These are phyloP conservation scores for Eubasilissa regina DNA, from an alignment of 1,140 invertebrate genomes.

Conservation along the genomic window DNA sequence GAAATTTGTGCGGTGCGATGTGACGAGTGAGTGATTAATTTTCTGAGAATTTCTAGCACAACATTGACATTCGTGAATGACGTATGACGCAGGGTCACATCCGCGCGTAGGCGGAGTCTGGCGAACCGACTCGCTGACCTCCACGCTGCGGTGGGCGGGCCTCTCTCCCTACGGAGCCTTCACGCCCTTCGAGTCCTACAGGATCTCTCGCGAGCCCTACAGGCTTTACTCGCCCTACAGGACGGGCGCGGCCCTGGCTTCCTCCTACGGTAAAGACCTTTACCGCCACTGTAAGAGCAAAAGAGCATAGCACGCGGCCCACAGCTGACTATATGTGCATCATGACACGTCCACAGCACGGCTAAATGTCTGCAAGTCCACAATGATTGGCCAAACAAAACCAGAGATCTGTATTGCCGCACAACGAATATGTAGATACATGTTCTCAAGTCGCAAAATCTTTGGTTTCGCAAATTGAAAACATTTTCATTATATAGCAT, in stretches of 20 bases:
- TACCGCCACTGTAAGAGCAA: slow-evolving; percentile 11
- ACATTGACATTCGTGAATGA: slow-evolving; percentile 31
- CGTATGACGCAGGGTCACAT: slow-evolving; percentile 30
- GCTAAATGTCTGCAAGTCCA: slow-evolving; percentile 5
- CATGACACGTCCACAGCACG: slow-evolving; percentile 9
- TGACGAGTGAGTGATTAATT: slow-evolving; percentile 26
- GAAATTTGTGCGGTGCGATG: neutral
- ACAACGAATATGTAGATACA: neutral
- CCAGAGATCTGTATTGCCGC: neutral
- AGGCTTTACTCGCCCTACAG: slow-evolving; percentile 48
- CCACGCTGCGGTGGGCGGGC: slow-evolving; percentile 23
- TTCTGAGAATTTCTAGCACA: slow-evolving; percentile 35
- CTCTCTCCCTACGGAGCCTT: slow-evolving; percentile 23
- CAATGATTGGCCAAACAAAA: neutral
- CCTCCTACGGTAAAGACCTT: slow-evolving; percentile 28
- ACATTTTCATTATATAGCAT: slow-evolving; percentile 26
- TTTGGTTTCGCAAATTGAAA: slow-evolving; percentile 5
- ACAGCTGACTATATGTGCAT: neutral
- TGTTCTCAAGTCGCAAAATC: neutral
- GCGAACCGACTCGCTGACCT: slow-evolving; percentile 26
- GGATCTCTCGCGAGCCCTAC: slow-evolving; percentile 52
- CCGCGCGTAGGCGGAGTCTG: slow-evolving; percentile 23
- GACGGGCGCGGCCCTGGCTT: slow-evolving; percentile 47
- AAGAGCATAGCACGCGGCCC: neutral
- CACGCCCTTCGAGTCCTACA: slow-evolving; percentile 56